Conservation (phyloP, 2,888 invertebrate species). For the Chloroclysta siterata region DNA sequence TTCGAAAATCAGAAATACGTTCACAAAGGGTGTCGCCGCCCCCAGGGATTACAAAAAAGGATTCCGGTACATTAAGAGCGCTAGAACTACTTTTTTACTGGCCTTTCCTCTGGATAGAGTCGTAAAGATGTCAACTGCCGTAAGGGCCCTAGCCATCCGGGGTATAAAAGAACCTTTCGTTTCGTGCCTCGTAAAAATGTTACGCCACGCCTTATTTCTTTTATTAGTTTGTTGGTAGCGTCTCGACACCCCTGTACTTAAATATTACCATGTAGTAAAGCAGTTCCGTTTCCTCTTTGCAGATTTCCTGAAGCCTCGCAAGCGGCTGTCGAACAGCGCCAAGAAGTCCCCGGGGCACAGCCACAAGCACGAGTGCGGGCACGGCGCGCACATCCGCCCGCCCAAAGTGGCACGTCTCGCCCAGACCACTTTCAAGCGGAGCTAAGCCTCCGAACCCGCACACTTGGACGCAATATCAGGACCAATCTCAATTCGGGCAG, state of each 20-base stretch:
- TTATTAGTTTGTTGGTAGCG: slow-evolving; percentile 29
- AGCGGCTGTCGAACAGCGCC: slow-evolving; percentile 80
- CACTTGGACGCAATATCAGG: slow-evolving; percentile 45
- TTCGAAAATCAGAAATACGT: slow-evolving; percentile 72
- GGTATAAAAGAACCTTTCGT: slow-evolving; percentile 67
- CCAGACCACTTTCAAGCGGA: slow-evolving; percentile 75
- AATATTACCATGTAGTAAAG: slow-evolving; percentile 23
- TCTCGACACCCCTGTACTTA: not conserved
- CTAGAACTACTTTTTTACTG: slow-evolving; percentile 61
- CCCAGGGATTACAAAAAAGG: slow-evolving; percentile 62
- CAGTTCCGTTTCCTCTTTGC: slow-evolving; percentile 64
- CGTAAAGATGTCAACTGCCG: slow-evolving; percentile 65
- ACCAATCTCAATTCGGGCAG: slow-evolving; percentile 50
- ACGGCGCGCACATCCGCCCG: slow-evolving; percentile 78
- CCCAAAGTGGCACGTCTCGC: slow-evolving; percentile 78
- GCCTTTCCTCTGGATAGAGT: slow-evolving; percentile 68
- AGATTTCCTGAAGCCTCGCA: slow-evolving; percentile 89
- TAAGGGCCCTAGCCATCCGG: slow-evolving; percentile 61
- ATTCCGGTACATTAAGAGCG: slow-evolving; percentile 66
- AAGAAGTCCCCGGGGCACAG: slow-evolving; percentile 79
- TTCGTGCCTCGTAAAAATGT: slow-evolving; percentile 66
- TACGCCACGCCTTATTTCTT: slow-evolving; percentile 40
- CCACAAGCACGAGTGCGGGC: slow-evolving; percentile 77
- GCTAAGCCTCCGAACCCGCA: slow-evolving; percentile 61
- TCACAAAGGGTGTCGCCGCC: slow-evolving; percentile 70